Conservation (phyloP, 2,888 invertebrate species). For the Agriopis marginaria region DNA sequence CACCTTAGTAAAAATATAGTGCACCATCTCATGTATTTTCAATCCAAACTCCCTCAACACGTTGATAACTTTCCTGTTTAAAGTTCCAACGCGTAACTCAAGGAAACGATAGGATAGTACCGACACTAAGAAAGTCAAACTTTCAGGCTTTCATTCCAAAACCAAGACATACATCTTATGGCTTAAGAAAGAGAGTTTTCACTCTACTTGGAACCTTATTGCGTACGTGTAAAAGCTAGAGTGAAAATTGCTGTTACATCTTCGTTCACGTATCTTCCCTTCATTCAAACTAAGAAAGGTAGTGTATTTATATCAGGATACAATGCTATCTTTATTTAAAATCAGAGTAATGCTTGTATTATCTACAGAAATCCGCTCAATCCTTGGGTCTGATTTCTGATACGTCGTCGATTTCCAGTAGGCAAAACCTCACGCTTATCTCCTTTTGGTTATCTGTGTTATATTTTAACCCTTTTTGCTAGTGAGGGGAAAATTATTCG, state of each 20-base stretch:
- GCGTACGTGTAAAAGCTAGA: background rate
- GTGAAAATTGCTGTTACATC: background rate
- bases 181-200: slow-evolving; percentile 10
- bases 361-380: slow-evolving; percentile 16
- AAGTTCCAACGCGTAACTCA: slow-evolving; percentile 27
- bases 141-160: slow-evolving; percentile 28
- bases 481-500: background rate
- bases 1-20: background rate
- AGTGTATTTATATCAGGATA: slow-evolving; percentile 24
- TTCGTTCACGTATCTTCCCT: slow-evolving; percentile 17
- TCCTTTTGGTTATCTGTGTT: slow-evolving; percentile 5
- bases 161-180: slow-evolving; percentile 27
- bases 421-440: slow-evolving; percentile 18
- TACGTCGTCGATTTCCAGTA: slow-evolving; percentile 26
- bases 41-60: slow-evolving; percentile 14
- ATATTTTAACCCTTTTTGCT: slow-evolving; percentile 26
- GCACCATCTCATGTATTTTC: slow-evolving; percentile 1
- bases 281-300: slow-evolving; percentile 23
- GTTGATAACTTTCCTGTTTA: slow-evolving; percentile 22
- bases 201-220: slow-evolving; percentile 14
- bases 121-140: slow-evolving; percentile 22
- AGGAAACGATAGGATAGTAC: slow-evolving; percentile 29
- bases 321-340: slow-evolving; percentile 30
- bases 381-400: slow-evolving; percentile 21
- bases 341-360: slow-evolving; percentile 30